A percentile compares a stretch with the other conserved stretches of the same genome.
Evolutionary conservation across 2,888 invertebrate genomes (phyloP).

Genomic region (Andrena flavipes): DNA sequence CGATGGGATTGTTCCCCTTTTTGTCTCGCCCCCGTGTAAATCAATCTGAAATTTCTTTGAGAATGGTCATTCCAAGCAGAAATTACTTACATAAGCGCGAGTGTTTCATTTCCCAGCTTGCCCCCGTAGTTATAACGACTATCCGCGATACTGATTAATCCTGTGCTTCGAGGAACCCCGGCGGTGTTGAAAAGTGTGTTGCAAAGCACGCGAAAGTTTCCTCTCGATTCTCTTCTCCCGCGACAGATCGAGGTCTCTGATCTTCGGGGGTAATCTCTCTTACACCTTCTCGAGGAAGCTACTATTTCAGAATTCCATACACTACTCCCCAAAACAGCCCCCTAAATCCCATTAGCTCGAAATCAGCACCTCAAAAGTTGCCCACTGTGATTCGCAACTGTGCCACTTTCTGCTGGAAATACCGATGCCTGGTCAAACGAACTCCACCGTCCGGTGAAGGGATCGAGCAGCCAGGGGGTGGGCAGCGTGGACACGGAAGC

Average conservation of each 20-base stretch:
- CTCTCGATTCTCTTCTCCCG: slow-evolving; percentile 32
- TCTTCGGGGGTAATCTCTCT: too few species aligned
- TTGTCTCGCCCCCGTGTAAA: background rate
- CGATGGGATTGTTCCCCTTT: background rate
- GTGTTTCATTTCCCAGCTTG: background rate
- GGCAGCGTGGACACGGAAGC: background rate
- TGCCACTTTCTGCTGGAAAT: background rate
- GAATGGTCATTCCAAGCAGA: background rate
- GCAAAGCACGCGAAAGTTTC: slow-evolving; percentile 35
- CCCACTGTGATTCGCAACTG: too few species aligned
- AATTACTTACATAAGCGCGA: background rate
- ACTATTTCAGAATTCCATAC: background rate
- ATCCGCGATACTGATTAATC: background rate
- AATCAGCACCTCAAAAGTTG: too few species aligned
- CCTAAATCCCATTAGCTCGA: too few species aligned
- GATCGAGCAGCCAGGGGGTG: background rate
- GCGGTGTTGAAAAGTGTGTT: slow-evolving; percentile 39
- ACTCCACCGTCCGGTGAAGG: background rate
- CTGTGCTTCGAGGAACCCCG: background rate
- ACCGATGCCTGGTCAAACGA: background rate
- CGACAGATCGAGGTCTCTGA: slow-evolving; percentile 41
- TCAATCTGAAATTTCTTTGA: slow-evolving; percentile 5
- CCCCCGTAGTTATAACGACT: background rate
- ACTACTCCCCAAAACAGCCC: background rate
- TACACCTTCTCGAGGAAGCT: too few species aligned